Evolutionary conservation across 2,797 vertebrate genomes (phyloP), one percentile per base, ranked within the genome.

Genomic region (Sphenodon punctatus): DNA sequence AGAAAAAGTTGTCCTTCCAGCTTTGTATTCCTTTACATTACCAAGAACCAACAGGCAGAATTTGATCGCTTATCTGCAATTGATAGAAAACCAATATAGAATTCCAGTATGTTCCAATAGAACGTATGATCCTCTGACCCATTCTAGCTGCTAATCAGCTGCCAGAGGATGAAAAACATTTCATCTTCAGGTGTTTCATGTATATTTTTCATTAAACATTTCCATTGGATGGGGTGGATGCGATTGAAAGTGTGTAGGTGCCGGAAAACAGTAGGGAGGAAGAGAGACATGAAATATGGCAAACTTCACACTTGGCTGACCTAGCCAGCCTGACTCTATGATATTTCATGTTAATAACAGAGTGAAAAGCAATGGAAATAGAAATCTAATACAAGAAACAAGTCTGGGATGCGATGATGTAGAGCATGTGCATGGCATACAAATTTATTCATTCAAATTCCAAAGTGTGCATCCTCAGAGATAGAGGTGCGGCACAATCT

Each of bases 1-100:
- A 72, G 43, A 34, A 59, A 34, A 20, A 51, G 16, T 15, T 46
- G 5, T 22, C 15, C 17, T 56, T 58, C n/a, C 58, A 68, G 34
- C 32, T 8, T 32, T 0, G 0, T 15, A 4, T 19, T 10, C 72
- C n/a, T 48, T 75, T 55, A 7, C 19, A 41, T 19, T 1, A 10
- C 20, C 51, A 10, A 83, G 80, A 6, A 14, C 19, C 61, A 45
- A 49, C 10, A 36, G 6, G 8, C n/a, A n/a, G n/a, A n/a, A n/a
- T n/a, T n/a, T n/a, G n/a, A n/a, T n/a, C n/a, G n/a, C n/a, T n/a
- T n/a, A n/a, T n/a, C n/a, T n/a, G n/a, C n/a, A n/a, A n/a, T n/a
- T n/a, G n/a, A n/a, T n/a, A n/a, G n/a, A n/a, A n/a, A n/a, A n/a
- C n/a, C n/a, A n/a, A n/a, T n/a, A n/a, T n/a, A n/a, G n/a, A n/a